Evolutionary conservation across 2,888 invertebrate genomes (phyloP).

Genomic region (Stramonita haemastoma): DNA sequence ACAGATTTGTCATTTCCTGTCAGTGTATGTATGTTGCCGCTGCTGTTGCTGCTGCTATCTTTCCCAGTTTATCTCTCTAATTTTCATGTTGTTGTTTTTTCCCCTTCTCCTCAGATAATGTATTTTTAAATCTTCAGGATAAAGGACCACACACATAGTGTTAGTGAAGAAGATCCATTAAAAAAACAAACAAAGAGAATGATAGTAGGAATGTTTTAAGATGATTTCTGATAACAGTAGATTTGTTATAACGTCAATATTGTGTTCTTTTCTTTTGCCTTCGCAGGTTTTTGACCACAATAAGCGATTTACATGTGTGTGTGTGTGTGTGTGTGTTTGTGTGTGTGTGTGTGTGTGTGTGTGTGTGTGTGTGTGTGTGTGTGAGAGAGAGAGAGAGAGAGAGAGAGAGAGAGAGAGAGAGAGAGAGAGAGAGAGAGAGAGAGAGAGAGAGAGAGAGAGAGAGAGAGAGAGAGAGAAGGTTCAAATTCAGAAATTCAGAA

Average conservation of each 20-base stretch:
- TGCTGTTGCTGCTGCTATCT: constrained; percentile 34
- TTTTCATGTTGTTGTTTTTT: constrained; percentile 24
- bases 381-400: no score
- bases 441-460: no score
- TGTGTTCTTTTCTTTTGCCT: neutral
- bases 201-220: no score
- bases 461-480: no score
- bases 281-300: neutral
- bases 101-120: neutral
- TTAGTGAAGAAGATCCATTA: no score
- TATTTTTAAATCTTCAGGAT: neutral
- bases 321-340: neutral
- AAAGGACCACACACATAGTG: neutral
- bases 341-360: neutral
- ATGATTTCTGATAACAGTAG: no score
- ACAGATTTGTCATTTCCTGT: constrained; percentile 38
- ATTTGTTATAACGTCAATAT: no score
- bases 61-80: constrained; percentile 31
- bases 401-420: no score
- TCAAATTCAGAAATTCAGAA: no score
- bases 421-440: no score
- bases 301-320: neutral
- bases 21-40: constrained; percentile 40
- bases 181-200: no score
- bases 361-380: neutral